A percentile compares a stretch with the other conserved stretches of the same genome.
Conservation (phyloP, 2,888 invertebrate genomes). For the Galerucella pusilla region DNA sequence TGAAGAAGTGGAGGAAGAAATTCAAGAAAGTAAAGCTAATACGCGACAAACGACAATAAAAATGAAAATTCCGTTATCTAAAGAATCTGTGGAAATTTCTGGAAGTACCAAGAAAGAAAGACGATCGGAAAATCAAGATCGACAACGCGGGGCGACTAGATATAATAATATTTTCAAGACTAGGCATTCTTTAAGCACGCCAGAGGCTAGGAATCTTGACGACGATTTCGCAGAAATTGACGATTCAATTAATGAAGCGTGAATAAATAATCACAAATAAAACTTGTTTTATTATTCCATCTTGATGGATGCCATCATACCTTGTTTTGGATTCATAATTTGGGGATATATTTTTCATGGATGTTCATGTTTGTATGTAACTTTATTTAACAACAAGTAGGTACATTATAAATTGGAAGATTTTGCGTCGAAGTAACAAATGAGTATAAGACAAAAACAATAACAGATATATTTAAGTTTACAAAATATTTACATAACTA, state of each 20-base stretch:
- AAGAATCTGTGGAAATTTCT: conserved; percentile 16
- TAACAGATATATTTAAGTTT: conserved; percentile 46
- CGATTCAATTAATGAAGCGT: conserved; percentile 39
- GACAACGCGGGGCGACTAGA: conserved; percentile 6
- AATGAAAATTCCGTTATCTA: conserved; percentile 32
- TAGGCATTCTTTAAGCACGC: conserved; percentile 29
- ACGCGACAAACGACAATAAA: conserved; percentile 27
- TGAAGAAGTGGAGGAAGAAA: conserved; percentile 28
- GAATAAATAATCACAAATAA: conserved; percentile 19
- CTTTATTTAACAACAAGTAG: conserved; percentile 41
- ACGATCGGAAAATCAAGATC: conserved; percentile 16
- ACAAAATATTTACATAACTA: conserved; percentile 46
- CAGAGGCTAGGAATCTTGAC: conserved; percentile 16
- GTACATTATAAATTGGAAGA: conserved; percentile 42
- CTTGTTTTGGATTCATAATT: background rate
- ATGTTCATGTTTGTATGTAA: conserved; percentile 34
- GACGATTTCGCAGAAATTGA: conserved; percentile 33
- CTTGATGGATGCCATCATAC: background rate
- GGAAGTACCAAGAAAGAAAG: conserved; percentile 22
- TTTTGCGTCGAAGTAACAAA: conserved; percentile 40
- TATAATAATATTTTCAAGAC: conserved; percentile 20
- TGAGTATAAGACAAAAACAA: conserved; percentile 44
- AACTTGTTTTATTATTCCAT: background rate
- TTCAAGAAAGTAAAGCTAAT: conserved; percentile 36
- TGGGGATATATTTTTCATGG: conserved; percentile 11